Evolutionary conservation across 2,888 invertebrate species (phyloP).

Genomic region (Eupithecia dodoneata): DNA sequence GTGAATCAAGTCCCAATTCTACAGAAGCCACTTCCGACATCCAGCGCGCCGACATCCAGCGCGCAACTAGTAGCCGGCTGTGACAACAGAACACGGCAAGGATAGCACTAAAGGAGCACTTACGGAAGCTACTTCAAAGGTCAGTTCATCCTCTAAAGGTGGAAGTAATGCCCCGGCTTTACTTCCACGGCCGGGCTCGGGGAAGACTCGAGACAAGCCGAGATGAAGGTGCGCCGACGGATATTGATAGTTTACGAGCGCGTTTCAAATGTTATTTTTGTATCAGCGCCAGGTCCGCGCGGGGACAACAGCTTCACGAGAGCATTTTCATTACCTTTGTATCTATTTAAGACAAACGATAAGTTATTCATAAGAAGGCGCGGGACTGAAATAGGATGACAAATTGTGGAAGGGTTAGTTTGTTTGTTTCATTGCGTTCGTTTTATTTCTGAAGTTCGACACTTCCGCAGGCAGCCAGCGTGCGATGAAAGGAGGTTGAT

Average conservation of each 20-base stretch:
- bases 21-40: not conserved
- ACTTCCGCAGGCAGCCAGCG: not conserved
- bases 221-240: constrained; percentile 36
- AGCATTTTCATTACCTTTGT: constrained; percentile 12
- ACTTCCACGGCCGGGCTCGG: not conserved
- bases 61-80: not conserved
- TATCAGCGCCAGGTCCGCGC: constrained; percentile 42
- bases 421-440: not conserved
- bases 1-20: not conserved
- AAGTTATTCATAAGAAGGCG: constrained; percentile 7
- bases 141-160: constrained; percentile 7
- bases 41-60: not conserved
- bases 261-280: constrained; percentile 47
- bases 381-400: constrained; percentile 13
- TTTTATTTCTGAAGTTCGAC: not conserved
- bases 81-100: not conserved
- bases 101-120: not conserved
- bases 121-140: not conserved
- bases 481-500: not conserved
- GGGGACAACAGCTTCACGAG: not conserved
- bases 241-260: constrained; percentile 47
- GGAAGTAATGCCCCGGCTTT: not conserved
- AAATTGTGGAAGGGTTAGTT: constrained; percentile 14
- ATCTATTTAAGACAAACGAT: constrained; percentile 11
- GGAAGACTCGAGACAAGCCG: constrained; percentile 29